Base-by-base conservation (phyloP, 2,888 invertebrate genomes). In the Tachina fera region DNA sequence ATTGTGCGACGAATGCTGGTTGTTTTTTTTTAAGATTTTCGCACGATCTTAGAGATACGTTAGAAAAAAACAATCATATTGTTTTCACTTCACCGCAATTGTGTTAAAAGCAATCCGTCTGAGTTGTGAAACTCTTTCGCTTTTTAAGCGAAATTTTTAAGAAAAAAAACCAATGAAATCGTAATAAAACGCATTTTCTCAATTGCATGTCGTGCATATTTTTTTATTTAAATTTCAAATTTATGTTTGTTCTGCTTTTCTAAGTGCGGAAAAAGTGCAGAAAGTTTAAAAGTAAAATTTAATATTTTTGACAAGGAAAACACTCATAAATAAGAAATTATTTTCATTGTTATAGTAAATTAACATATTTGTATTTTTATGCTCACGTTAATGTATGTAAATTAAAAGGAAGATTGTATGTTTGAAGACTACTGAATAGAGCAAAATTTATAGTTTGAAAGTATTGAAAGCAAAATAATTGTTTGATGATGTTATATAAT, bases 171-270 rank as follows among this genome's bases (percentile, higher is more conserved):
- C 49, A 75, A 75, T 80, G 65, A 71, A 80, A 76, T 81, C 43
- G 47, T 84, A 83, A 86, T 86, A 76, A 86, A 83, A 86, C 86
- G 86, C 86, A 86, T 83, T 67, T 71, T 83, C 67, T 83, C n/a
- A 56, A 83, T 72, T 72, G 70, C 74, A 71, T 75, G 82, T 58
- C n/a, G 5, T 10, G 39, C 14, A 13, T 39, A 10, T 51, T 14
- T 51, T 71, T 65, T n/a, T 19, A 79, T 22, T 65, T 13, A 19
- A 71, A 72, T 72, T 67, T 53, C 9, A 41, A 43, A 53, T 43
- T 63, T 22, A 47, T 47, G 39, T 63, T 53, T 47, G 68, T 63
- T 77, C 49, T 71, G 63, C 39, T 63, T 53, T 63, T 71, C 56
- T 49, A n/a, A 45, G 31, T 65, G 39, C 56, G 56, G 56, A 71